Percentiles rank a stretch among this genome's conserved stretches.
Conservation (phyloP, 1,140 invertebrate genomes). For the Polypedilum vanderplanki region DNA sequence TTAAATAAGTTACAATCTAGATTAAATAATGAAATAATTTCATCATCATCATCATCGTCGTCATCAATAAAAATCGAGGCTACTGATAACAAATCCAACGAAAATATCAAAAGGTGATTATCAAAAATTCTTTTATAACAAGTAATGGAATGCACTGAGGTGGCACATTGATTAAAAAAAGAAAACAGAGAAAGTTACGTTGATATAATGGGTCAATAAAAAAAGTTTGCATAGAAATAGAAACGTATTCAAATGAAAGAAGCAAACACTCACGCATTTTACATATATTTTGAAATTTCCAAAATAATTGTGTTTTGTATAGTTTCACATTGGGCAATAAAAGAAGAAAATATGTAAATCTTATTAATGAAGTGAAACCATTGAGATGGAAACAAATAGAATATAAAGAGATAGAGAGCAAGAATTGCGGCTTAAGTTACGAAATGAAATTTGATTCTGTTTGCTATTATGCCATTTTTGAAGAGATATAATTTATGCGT, state of each 20-base stretch:
- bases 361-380: slow-evolving; percentile 19
- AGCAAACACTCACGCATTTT: neutral
- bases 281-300: neutral
- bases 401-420: neutral
- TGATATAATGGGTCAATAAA: no score
- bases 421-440: neutral
- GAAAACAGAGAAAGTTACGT: neutral
- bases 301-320: neutral
- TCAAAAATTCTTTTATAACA: neutral
- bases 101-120: neutral
- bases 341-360: neutral
- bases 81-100: neutral
- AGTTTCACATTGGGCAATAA: neutral
- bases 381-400: neutral
- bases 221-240: no score
- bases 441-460: neutral
- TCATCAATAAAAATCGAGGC: neutral
- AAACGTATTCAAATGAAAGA: neutral
- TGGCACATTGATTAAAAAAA: neutral
- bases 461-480: no score
- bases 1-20: neutral
- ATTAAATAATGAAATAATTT: neutral
- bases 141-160: neutral
- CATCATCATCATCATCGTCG: neutral
- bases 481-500: no score